Base-by-base conservation (phyloP, 2,113 vertebrate genomes). In the Anhinga anhinga region DNA sequence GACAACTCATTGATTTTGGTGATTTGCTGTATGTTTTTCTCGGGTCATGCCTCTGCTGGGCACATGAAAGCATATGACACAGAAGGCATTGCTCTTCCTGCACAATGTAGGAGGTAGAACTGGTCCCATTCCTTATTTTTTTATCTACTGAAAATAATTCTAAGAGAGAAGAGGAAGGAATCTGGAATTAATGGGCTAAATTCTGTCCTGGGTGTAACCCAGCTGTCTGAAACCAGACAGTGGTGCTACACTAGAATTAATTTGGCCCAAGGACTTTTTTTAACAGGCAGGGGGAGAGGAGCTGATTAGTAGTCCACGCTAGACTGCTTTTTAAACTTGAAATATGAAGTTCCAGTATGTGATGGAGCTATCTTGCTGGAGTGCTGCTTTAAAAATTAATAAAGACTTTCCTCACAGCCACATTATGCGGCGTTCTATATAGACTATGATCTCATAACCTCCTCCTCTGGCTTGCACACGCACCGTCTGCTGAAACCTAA, bases 361-460 rank as follows among this genome's bases (percentile, higher is more conserved):
- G 55, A 62, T 36, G 74, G 91, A 93, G 95, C 89, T 82, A 26
- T 49, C 82, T 55, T 21, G 61, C 82, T 59, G 34, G 38, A 86
- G 92, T 45, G 65, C 38, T 27, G 91, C 95, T 92, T 96, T 95
- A 96, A 94, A 96, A 96, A 95, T 95, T 77, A 44, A 93, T 97
- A 70, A 50, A 63, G 90, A 73, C 85, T 88, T 86, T 73, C 89
- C 92, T 95, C 81, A 15, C 83, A 61, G 91, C 76, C 94, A 58
- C 88, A 86, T 96, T 95, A 90, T 84, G 96, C 79, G 79, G 93
- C 23, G 17, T 90, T 90, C 22, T 20, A 61, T 42, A 36, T 58
- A 97, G 96, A 93, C 89, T 42, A 96, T 98, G 98, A 98, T 97
- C 98, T 98, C 98, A 98, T 97, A 95, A 32, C 74, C 52, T 63